Evolutionary conservation across 2,113 vertebrate genomes (phyloP), one percentile per base, ranked within the genome.

Genomic region (Corydoras sp.): DNA sequence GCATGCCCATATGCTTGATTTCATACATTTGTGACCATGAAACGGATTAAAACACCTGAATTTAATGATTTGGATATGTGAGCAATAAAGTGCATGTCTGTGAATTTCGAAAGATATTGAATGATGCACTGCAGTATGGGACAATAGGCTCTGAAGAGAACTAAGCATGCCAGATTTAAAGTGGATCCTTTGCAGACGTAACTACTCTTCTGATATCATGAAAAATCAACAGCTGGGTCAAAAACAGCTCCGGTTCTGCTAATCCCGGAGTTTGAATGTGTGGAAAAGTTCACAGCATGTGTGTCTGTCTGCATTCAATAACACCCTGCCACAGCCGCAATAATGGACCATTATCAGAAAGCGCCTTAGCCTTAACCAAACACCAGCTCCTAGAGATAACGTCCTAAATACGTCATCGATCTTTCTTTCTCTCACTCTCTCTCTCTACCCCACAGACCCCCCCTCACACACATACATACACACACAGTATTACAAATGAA

Each of bases 291-390:
- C 10, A 24, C 15, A 15, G 72, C 58, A 50, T 58, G 48, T n/a
- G 61, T 66, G 68, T 69, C 58, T 59, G 62, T 74, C 67, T 64
- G 71, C 65, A 62, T 9, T 55, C 65, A 75, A 64, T 29, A 71
- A 58, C 71, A 62, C 24, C 63, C 69, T 65, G 79, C 43, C 60
- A 64, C 55, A 0, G 24, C 32, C 74, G 75, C 78, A 80, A 83
- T 84, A 88, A 87, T 83, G 79, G 82, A 61, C 77, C 83, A 86
- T 86, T 88, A 90, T 87, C 83, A 83, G 59, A 54, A 71, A 62
- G 59, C 7, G 11, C 72, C 78, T 79, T 78, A 73, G 81, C 82
- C 81, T 81, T 87, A 87, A 85, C 86, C 87, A 88, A 89, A 90
- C 88, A 87, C 54, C 74, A 81, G 81, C 79, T 83, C 81, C 64